Evolutionary conservation across 2,113 vertebrate genomes (phyloP), one percentile per base, ranked within the genome.

Genomic region (Crotalus helleri): DNA sequence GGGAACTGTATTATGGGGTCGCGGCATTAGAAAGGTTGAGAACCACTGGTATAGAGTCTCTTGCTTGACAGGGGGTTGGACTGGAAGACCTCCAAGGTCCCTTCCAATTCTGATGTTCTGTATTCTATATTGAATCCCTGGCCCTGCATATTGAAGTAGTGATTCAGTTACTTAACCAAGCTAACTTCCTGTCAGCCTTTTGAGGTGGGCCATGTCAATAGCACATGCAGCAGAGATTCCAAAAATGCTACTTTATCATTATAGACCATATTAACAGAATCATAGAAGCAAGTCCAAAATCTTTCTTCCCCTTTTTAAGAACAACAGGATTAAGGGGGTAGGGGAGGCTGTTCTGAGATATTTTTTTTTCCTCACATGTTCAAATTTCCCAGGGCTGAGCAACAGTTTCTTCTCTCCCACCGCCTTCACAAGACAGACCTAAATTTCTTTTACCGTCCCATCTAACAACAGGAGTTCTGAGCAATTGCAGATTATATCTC

Each of bases 401-500:
- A 69, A 69, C 64, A 15, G 13, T 74, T 74, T 33, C 64, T 33
- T 33, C 29, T 74, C n/a, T 74, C 64, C n/a, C n/a, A 33, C 2
- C 1, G 1, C 13, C 2, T 4, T 74, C 64, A 33, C 64, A 74
- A 74, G 15, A 7, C 64, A 33, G 64, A 33, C 5, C 64, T 74
- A 74, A 74, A 33, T 74, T 33, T 74, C 2, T 74, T 39, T 74
- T 74, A 74, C 69, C n/a, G 7, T 74, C n/a, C 15, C 15, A 33
- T 74, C 51, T 91, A 91, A 74, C 69, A 92, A 10, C 90, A 86
- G 53, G 55, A 89, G 19, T 46, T 29, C 69, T 85, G 26, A 90
- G n/a, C 88, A 90, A 59, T 90, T 89, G 23, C n/a, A n/a, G 21
- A 81, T 29, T n/a, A 61, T 90, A 89, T 93, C 46, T 61, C 55